Evolutionary conservation across 2,113 vertebrate species (phyloP).

Genomic region (Petroica traversi): DNA sequence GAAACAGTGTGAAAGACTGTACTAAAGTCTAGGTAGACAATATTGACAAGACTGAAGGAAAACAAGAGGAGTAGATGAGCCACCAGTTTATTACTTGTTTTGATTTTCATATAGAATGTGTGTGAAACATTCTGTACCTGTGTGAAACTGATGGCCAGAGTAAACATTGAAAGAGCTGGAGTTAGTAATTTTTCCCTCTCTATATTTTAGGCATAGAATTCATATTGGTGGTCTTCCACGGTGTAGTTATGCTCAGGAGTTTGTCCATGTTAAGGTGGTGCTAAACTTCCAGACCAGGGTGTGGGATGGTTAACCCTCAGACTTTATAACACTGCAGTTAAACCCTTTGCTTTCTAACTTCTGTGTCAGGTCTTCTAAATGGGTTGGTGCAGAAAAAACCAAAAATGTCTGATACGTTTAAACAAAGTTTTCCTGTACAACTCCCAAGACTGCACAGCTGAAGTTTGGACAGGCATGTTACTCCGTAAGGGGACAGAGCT

Average conservation of each 20-base stretch:
- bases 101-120: neutral
- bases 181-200: neutral
- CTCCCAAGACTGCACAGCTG: neutral
- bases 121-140: neutral
- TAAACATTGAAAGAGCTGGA: neutral
- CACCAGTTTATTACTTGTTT: neutral
- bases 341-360: neutral
- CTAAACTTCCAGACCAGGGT: neutral
- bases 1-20: neutral
- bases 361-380: neutral
- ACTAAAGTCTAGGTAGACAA: neutral
- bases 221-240: fast-evolving
- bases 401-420: neutral
- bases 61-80: neutral
- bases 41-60: neutral
- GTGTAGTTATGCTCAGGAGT: fast-evolving
- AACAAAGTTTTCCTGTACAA: neutral
- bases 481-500: neutral
- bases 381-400: neutral
- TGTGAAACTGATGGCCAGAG: neutral
- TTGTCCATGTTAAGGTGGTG: neutral
- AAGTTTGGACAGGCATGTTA: neutral
- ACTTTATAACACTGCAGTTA: neutral
- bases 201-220: neutral
- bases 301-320: neutral